Percentiles rank a stretch among this genome's conserved stretches.
Evolutionary conservation across 2,888 invertebrate species (phyloP).

Genomic region (Phalera bucephala): DNA sequence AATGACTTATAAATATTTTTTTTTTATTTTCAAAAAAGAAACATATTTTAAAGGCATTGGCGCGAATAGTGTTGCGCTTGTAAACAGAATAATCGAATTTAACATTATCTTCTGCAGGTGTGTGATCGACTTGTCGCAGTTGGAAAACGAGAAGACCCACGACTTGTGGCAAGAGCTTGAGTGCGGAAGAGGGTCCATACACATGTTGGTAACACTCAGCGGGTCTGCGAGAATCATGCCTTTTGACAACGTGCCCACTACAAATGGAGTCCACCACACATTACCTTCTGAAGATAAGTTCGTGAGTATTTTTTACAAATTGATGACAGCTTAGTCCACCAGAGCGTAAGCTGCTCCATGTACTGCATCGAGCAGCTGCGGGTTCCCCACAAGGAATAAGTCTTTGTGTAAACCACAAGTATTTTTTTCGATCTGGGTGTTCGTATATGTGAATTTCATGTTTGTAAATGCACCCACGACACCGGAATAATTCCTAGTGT

Average conservation of each 20-base stretch:
- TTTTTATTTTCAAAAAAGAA: too few relatives aligned
- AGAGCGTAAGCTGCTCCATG: conserved; percentile 5
- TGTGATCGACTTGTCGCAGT: conserved; percentile 61
- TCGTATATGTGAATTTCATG: too few relatives aligned
- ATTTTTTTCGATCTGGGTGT: too few relatives aligned
- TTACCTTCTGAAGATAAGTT: conserved; percentile 54
- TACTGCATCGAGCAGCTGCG: too few relatives aligned
- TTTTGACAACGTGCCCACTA: conserved; percentile 62
- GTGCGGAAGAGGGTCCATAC: conserved; percentile 67
- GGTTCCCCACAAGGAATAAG: too few relatives aligned
- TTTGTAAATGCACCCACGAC: too few relatives aligned
- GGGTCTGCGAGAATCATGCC: conserved; percentile 46
- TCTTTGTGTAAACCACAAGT: too few relatives aligned
- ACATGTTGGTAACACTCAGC: conserved; percentile 65
- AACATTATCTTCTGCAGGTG: conserved; percentile 58
- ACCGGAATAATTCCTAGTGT: too few relatives aligned
- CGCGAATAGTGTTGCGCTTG: too few relatives aligned
- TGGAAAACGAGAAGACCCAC: conserved; percentile 72
- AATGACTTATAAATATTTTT: too few relatives aligned
- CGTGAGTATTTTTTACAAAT: conserved; percentile 45
- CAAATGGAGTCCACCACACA: conserved; percentile 47
- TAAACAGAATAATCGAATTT: too few relatives aligned
- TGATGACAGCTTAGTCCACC: conserved; percentile 3
- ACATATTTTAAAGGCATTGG: too few relatives aligned
- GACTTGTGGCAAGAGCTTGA: conserved; percentile 72